A percentile compares a stretch with the other conserved stretches of the same genome.
These are phyloP conservation scores for Taphrorychus bicolor DNA, from an alignment of 2,888 invertebrate genomes.

Conservation along the genomic window DNA sequence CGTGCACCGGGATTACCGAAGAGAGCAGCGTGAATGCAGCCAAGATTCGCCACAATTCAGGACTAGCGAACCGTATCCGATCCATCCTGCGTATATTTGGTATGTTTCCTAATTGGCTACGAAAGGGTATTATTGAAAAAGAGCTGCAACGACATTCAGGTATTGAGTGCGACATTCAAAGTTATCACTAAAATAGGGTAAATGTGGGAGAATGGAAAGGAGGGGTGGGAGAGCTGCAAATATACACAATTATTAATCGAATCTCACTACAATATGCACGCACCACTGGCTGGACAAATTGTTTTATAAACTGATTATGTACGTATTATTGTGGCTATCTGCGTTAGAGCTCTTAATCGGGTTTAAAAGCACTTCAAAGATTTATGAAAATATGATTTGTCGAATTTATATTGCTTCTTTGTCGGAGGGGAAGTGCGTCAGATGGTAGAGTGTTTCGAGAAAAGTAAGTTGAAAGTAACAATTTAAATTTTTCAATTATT, in stretches of 20 bases:
- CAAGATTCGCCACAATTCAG: constrained; percentile 52
- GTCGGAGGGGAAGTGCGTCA: not conserved
- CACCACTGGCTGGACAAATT: constrained; percentile 78
- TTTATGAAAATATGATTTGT: constrained; percentile 20
- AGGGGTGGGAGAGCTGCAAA: constrained; percentile 31
- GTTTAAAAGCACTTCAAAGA: constrained; percentile 51
- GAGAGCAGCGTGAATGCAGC: constrained; percentile 55
- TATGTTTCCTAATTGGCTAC: constrained; percentile 44
- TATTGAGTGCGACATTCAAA: not conserved
- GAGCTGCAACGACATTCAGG: not conserved
- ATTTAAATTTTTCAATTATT: too few species aligned
- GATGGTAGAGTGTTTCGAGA: not conserved
- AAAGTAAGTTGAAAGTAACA: too few species aligned
- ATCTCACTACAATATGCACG: constrained; percentile 66
- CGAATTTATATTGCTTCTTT: constrained; percentile 14
- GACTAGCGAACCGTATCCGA: constrained; percentile 53
- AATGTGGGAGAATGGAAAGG: not conserved
- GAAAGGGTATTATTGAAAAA: constrained; percentile 31
- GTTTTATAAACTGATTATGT: constrained; percentile 83
- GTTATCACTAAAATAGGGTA: not conserved
- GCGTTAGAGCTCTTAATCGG: constrained; percentile 52
- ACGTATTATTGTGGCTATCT: constrained; percentile 65
- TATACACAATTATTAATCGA: constrained; percentile 62
- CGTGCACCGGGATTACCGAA: constrained; percentile 53
- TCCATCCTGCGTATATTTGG: constrained; percentile 20